Conservation (phyloP, 2,797 vertebrate species). For the Thaleichthys pacificus region DNA sequence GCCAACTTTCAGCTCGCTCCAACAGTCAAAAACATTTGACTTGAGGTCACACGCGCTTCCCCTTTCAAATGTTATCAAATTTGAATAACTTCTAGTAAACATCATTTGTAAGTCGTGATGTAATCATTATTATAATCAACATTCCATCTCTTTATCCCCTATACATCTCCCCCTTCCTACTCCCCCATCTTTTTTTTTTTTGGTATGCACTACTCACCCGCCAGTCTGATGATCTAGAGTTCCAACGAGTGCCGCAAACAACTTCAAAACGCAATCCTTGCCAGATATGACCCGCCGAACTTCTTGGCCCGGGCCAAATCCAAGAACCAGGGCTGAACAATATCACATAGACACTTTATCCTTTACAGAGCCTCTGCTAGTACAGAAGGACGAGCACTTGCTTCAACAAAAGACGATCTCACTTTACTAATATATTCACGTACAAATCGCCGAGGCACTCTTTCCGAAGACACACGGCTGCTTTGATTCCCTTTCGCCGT, state of each 20-base stretch:
- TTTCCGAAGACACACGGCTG: slow-evolving; percentile 38
- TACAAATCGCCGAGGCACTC: slow-evolving; percentile 54
- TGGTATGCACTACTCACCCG: slow-evolving; percentile 75
- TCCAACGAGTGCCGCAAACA: slow-evolving; percentile 72
- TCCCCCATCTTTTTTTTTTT: slow-evolving; percentile 41
- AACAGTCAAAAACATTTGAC: slow-evolving; percentile 49
- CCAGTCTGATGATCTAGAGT: slow-evolving; percentile 79
- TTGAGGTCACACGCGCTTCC: slow-evolving; percentile 56
- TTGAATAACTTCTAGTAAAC: slow-evolving; percentile 40
- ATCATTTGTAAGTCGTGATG: slow-evolving; percentile 40
- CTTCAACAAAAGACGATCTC: slow-evolving; percentile 90
- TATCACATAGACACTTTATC: slow-evolving; percentile 58
- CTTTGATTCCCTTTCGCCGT: slow-evolving; percentile 54
- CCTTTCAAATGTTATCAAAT: slow-evolving; percentile 50
- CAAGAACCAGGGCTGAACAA: slow-evolving; percentile 60
- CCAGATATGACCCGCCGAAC: slow-evolving; percentile 67
- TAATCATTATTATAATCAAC: slow-evolving; percentile 50
- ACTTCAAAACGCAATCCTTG: slow-evolving; percentile 73
- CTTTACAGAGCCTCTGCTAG: slow-evolving; percentile 49
- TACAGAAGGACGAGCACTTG: slow-evolving; percentile 73
- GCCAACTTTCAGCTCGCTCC: slow-evolving; percentile 59
- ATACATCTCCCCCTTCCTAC: slow-evolving; percentile 44
- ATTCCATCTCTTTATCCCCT: slow-evolving; percentile 49
- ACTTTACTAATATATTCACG: slow-evolving; percentile 70
- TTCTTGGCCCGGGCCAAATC: slow-evolving; percentile 68